These are phyloP conservation scores for Hemibagrus wyckioides DNA, from an alignment of 2,113 vertebrate genomes.

Conservation along the genomic window DNA sequence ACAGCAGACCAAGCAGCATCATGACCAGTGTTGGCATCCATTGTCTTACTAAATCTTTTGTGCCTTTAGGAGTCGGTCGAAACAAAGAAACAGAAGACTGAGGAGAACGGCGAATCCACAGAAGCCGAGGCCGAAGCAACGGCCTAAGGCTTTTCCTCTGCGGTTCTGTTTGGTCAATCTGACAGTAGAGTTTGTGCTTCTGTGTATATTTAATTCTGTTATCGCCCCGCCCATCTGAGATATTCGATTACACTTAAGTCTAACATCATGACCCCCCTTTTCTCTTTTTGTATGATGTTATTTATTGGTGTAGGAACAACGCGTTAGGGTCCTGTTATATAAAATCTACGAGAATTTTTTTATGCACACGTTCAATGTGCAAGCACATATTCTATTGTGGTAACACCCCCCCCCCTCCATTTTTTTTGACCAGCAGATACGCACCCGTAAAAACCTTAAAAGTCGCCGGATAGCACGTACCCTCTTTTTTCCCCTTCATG, in stretches of 20 bases:
- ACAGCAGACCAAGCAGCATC: not conserved
- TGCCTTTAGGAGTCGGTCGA: slow-evolving; percentile 72
- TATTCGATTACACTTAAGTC: slow-evolving; percentile 78
- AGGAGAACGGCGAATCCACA: slow-evolving; percentile 79
- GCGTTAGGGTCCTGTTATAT: slow-evolving; percentile 49
- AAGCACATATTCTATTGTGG: slow-evolving; percentile 78
- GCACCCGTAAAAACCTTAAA: slow-evolving; percentile 39
- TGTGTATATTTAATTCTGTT: slow-evolving; percentile 69
- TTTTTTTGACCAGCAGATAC: slow-evolving; percentile 73
- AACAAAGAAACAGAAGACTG: slow-evolving; percentile 82
- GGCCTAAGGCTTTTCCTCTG: slow-evolving; percentile 68
- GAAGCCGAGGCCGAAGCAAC: slow-evolving; percentile 77
- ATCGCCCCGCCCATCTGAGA: slow-evolving; percentile 65
- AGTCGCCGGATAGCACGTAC: slow-evolving; percentile 66
- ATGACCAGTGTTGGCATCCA: not conserved
- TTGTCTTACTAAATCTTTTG: slow-evolving; percentile 23
- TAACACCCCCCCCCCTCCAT: no score
- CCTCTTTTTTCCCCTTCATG: slow-evolving; percentile 56
- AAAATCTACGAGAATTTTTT: slow-evolving; percentile 9
- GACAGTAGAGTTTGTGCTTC: slow-evolving; percentile 81
- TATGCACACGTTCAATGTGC: slow-evolving; percentile 45
- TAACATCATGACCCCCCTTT: slow-evolving; percentile 69
- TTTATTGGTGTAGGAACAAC: slow-evolving; percentile 82
- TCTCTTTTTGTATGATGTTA: slow-evolving; percentile 77
- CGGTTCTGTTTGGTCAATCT: slow-evolving; percentile 75